Evolutionary conservation across 2,888 invertebrate genomes (phyloP), one percentile per base, ranked within the genome.

Genomic region (Perdita meconis): DNA sequence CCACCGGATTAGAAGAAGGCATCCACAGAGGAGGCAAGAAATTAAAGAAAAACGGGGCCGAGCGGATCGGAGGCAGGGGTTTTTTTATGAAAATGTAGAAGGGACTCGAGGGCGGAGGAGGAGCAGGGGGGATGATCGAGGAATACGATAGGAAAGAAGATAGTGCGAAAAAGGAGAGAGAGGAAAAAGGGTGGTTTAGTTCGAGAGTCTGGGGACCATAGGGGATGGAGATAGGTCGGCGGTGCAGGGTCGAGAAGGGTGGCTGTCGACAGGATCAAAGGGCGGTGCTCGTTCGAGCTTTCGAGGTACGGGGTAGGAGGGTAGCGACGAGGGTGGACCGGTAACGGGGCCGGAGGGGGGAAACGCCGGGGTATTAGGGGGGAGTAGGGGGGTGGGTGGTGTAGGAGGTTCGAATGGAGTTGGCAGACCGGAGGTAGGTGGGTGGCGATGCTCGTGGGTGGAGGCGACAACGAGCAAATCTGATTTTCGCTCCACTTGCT

Each of bases 381-480:
- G 44, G 61, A 19, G 75, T 22, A 38, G 67, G 66, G 73, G 60
- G 78, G 74, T 63, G 73, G n/a, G n/a, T n/a, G n/a, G n/a, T 77
- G 65, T 50, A 50, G 71, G 73, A 70, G 84, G 64, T 53, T 85
- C 85, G 85, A 83, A 86, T 86, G 80, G 78, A 84, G 78, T 82
- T 79, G 82, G 68, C 86, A 79, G 86, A 83, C 76, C 80, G 76
- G 80, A 80, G 83, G 80, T 79, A 71, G 74, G 74, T 80, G 80
- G 82, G 78, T 85, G 85, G 84, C 78, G 81, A 82, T 84, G 79
- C 83, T 81, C 76, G 85, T 82, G 86, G 86, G 86, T 86, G 84
- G 89, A 90, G 91, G 91, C 90, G 91, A 91, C 91, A 92, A 91
- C 90, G 90, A 89, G 90, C 86, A 92, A 92, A 92, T 92, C 91